Evolutionary conservation across 2,888 invertebrate genomes (phyloP).

Genomic region (Myathropa florea): DNA sequence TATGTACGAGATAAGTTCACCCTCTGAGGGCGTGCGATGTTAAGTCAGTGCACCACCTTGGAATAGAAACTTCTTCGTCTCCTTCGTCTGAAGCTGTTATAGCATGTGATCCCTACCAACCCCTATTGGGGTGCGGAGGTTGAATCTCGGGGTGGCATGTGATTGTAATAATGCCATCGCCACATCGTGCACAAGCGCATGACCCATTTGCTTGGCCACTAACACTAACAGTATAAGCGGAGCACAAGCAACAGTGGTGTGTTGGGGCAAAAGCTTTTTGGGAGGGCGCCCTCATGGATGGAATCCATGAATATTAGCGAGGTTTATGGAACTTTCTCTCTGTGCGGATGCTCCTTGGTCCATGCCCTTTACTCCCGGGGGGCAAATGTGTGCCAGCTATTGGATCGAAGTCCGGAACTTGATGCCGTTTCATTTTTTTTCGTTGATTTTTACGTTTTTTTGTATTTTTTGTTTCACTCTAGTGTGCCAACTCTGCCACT

Average conservation of each 20-base stretch:
- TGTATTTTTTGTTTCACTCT: not conserved
- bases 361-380: constrained; percentile 71
- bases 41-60: constrained; percentile 71
- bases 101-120: constrained; percentile 70
- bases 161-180: constrained; percentile 58
- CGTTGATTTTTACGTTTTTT: not conserved
- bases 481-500: not conserved
- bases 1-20: constrained; percentile 63
- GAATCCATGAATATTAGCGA: constrained; percentile 68
- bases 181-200: constrained; percentile 62
- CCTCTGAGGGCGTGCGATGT: constrained; percentile 68
- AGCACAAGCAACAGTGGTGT: constrained; percentile 24
- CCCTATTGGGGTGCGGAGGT: constrained; percentile 64
- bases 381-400: constrained; percentile 69
- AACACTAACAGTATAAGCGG: constrained; percentile 58
- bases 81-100: constrained; percentile 49
- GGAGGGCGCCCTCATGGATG: constrained; percentile 34
- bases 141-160: constrained; percentile 65
- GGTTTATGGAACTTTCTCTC: constrained; percentile 68
- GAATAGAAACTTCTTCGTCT: constrained; percentile 68
- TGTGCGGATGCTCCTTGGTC: constrained; percentile 66
- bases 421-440: constrained; percentile 2
- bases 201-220: constrained; percentile 65
- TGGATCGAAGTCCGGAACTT: constrained; percentile 64
- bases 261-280: constrained; percentile 20